Base-by-base conservation (phyloP, 1,140 invertebrate species). In the Brachionus koreanus region DNA sequence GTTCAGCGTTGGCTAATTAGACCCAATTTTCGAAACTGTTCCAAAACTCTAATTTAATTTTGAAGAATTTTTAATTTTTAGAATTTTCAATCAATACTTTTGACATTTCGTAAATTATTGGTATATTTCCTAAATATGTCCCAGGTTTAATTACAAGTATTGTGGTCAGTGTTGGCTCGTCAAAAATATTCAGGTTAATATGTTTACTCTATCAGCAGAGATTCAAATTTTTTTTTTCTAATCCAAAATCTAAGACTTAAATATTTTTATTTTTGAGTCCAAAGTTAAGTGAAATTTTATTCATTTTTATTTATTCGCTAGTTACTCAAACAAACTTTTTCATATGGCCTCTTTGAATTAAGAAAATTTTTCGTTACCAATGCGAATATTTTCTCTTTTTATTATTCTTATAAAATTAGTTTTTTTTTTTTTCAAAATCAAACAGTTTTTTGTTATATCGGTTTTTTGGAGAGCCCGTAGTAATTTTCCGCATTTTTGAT, bases 161-260 rank as follows among this genome's bases (percentile, higher is more conserved):
- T 69, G 65, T 57, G 49, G 49, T 23, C 65, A 69, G 37, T 69
- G 42, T 69, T 39, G 37, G 37, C 33, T 37, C 63, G 63, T 65
- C 63, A 23, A 39, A 72, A 74, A 46, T 25, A 74, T 46, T 46
- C 69, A 74, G 69, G 69, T 74, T 74, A 74, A 74, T 74, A 46
- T 74, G 69, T 74, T 74, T 74, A 46, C 29, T 46, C 42, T 46
- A 25, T 46, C 16, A 46, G 39, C 43, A 39, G 33, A 72, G 63
- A 65, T 33, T 65, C 25, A 65, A 6, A 23, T 57, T 57, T 65
- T 65, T 65, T 37, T 69, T 69, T 69, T 57, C 23, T 39, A 69
- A 69, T 69, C 65, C n/a, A 39, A 69, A 69, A 39, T 69, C 10
- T 69, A 65, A 33, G 63, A 37, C 63, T 69, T 19, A 43, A 69